Evolutionary conservation across 1,140 invertebrate genomes (phyloP).

Genomic region (Mamestra configurata): DNA sequence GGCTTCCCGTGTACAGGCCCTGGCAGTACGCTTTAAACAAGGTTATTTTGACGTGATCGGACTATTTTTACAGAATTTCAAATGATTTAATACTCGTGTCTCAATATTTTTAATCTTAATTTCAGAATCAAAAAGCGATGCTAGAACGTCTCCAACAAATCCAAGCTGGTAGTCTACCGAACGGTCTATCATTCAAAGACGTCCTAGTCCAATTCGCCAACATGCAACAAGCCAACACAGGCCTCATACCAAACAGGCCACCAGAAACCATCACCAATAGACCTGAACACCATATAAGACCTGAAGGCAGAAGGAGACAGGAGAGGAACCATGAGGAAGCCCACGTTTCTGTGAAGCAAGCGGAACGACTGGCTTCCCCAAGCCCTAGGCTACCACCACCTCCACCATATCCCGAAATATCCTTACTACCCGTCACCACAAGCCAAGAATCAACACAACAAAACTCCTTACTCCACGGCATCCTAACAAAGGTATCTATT

Average conservation of each 20-base stretch:
- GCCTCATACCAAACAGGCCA: slow-evolving; percentile 70
- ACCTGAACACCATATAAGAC: slow-evolving; percentile 73
- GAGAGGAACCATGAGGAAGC: slow-evolving; percentile 70
- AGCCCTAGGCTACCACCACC: slow-evolving; percentile 87
- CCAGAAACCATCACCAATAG: slow-evolving; percentile 69
- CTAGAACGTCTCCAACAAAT: slow-evolving; percentile 81
- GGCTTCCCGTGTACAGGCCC: too few species aligned
- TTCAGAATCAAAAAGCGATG: slow-evolving; percentile 84
- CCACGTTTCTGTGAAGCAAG: slow-evolving; percentile 67
- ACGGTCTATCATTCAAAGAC: slow-evolving; percentile 91
- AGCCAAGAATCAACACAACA: slow-evolving; percentile 84
- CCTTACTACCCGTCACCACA: slow-evolving; percentile 90
- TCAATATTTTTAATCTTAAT: slow-evolving; percentile 32
- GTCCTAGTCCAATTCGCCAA: slow-evolving; percentile 93
- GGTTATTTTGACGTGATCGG: too few species aligned
- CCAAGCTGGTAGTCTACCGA: slow-evolving; percentile 77
- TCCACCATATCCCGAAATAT: slow-evolving; percentile 93
- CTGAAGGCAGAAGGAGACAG: slow-evolving; percentile 67
- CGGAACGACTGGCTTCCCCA: slow-evolving; percentile 72
- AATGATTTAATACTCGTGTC: too few species aligned
- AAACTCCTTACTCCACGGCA: slow-evolving; percentile 92
- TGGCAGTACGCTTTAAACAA: too few species aligned
- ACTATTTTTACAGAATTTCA: too few species aligned
- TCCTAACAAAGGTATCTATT: slow-evolving; percentile 90
- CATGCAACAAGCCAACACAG: slow-evolving; percentile 80